These are phyloP conservation scores for Heteromurus nitidus DNA, from an alignment of 2,888 invertebrate species.

Conservation along the genomic window DNA sequence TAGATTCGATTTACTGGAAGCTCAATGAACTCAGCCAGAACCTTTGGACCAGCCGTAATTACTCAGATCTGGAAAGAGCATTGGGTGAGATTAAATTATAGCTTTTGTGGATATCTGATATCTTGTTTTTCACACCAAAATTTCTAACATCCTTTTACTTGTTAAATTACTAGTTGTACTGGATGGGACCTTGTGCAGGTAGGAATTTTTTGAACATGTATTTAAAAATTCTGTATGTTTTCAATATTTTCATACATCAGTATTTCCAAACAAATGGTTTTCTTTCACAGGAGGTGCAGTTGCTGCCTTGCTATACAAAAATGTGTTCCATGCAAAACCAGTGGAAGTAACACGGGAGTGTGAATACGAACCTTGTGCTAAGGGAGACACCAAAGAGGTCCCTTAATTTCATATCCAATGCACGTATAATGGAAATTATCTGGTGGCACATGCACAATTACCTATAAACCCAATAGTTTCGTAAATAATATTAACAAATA, in stretches of 20 bases:
- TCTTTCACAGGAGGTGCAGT: slow-evolving; percentile 67
- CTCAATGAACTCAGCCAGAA: slow-evolving; percentile 72
- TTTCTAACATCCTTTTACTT: too few relatives aligned
- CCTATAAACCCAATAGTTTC: background rate
- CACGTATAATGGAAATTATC: too few relatives aligned
- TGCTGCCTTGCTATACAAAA: slow-evolving; percentile 72
- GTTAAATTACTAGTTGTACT: too few relatives aligned
- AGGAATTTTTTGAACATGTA: too few relatives aligned
- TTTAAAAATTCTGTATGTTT: too few relatives aligned
- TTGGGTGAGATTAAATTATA: slow-evolving; percentile 71
- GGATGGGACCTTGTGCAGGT: slow-evolving; percentile 72
- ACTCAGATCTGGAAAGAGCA: slow-evolving; percentile 71
- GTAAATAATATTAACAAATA: background rate
- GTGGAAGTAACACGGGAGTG: slow-evolving; percentile 47
- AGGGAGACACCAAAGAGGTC: slow-evolving; percentile 73
- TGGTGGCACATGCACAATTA: background rate
- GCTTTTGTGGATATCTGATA: background rate
- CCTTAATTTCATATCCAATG: slow-evolving; percentile 42
- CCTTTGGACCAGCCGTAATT: slow-evolving; percentile 71
- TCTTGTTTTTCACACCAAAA: too few relatives aligned
- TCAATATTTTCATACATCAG: background rate
- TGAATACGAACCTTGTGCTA: slow-evolving; percentile 70
- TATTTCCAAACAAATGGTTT: background rate
- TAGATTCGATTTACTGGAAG: slow-evolving; percentile 72
- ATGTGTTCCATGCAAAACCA: slow-evolving; percentile 65